Conservation (phyloP, 2,888 invertebrate species). For the Caenorhabditis auriculariae region DNA sequence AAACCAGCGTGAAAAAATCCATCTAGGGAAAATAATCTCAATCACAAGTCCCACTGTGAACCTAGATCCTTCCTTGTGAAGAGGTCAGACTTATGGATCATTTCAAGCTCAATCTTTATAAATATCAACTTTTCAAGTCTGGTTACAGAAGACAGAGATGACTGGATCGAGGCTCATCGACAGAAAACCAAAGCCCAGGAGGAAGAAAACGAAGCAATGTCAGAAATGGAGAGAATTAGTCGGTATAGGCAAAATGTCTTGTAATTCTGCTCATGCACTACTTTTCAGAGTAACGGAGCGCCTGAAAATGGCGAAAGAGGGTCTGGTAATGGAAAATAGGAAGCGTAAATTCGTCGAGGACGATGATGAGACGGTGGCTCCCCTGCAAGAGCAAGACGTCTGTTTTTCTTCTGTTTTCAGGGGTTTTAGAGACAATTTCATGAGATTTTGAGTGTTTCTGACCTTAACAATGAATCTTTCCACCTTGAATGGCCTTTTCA, state of each 20-base stretch:
- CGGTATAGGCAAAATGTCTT: conserved; percentile 2
- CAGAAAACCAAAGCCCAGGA: conserved; percentile 14
- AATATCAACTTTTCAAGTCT: too few species aligned
- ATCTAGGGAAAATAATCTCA: too few species aligned
- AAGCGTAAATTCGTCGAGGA: conserved; percentile 17
- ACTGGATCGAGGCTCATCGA: conserved; percentile 24
- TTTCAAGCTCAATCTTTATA: too few species aligned
- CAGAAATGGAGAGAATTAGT: conserved; percentile 15
- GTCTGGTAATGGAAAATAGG: conserved; percentile 23
- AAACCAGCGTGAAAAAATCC: too few species aligned
- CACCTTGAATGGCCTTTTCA: not conserved
- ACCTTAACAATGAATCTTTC: too few species aligned
- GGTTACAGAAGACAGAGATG: too few species aligned
- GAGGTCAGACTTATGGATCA: too few species aligned
- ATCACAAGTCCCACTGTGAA: too few species aligned
- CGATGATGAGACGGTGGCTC: conserved; percentile 8
- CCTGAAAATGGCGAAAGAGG: conserved; percentile 23
- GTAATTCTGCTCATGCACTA: not conserved
- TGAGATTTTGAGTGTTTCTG: too few species aligned
- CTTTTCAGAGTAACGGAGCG: conserved; percentile 9
- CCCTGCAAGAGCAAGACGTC: conserved; percentile 8
- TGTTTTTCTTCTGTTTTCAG: too few species aligned
- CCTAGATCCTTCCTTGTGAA: too few species aligned
- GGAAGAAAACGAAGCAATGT: conserved; percentile 16
- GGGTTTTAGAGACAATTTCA: too few species aligned